These are phyloP conservation scores for Psettodes erumei DNA, from an alignment of 2,113 vertebrate species.

Conservation along the genomic window DNA sequence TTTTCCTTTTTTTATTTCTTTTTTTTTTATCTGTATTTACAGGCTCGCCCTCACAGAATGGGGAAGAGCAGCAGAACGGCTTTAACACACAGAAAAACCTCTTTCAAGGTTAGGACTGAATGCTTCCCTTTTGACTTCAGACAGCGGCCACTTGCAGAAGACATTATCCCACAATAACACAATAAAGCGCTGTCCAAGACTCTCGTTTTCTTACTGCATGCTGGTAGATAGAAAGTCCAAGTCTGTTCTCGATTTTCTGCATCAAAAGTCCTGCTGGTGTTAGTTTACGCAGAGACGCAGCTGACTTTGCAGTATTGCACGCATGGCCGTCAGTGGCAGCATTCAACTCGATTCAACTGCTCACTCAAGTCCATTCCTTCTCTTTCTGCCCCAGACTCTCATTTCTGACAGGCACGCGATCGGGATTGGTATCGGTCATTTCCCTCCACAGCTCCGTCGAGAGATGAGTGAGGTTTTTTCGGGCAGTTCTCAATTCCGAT, in stretches of 20 bases:
- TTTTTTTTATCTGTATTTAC: conserved; percentile 30
- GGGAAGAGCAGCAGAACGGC: conserved; percentile 77
- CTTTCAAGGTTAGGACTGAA: conserved; percentile 78
- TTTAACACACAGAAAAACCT: conserved; percentile 79
- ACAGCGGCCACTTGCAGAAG: conserved; percentile 31
- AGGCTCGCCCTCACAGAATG: conserved; percentile 77
- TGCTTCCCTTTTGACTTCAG: conserved; percentile 52
- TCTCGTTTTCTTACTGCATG: conserved; percentile 55
- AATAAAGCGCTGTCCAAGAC: conserved; percentile 3
- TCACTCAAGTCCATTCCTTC: conserved; percentile 54
- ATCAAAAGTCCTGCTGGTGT: conserved; percentile 29
- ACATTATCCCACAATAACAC: conserved; percentile 49
- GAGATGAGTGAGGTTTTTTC: conserved; percentile 41
- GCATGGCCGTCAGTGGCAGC: conserved; percentile 36
- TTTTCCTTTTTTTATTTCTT: neutral
- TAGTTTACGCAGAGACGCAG: conserved; percentile 15
- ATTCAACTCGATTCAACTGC: conserved; percentile 37
- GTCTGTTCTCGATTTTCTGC: conserved; percentile 28
- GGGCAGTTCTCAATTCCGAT: conserved; percentile 41
- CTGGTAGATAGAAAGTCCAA: conserved; percentile 52
- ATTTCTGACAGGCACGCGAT: conserved; percentile 65
- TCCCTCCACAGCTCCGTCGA: conserved; percentile 42
- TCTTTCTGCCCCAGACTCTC: conserved; percentile 65
- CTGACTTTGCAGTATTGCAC: conserved; percentile 50
- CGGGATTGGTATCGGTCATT: conserved; percentile 58